These are phyloP conservation scores for Bombus confusus DNA, from an alignment of 1,140 invertebrate species.

Conservation along the genomic window DNA sequence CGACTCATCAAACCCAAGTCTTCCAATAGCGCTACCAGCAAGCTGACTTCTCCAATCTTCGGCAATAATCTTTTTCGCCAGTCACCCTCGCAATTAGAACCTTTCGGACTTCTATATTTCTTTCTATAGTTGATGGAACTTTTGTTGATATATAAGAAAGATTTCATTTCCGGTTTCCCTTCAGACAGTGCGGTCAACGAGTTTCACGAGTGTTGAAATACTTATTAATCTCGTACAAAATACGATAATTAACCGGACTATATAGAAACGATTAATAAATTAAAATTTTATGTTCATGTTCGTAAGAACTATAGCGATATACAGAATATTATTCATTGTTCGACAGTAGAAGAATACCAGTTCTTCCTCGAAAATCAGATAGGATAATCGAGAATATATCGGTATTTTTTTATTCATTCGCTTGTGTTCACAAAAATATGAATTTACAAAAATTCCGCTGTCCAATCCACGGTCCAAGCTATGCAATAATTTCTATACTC, in stretches of 20 bases:
- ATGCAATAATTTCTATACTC: neutral
- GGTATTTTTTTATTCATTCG: neutral
- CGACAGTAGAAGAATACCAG: neutral
- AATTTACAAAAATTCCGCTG: neutral
- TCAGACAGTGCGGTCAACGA: neutral
- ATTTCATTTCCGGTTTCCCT: neutral
- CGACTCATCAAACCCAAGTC: constrained; percentile 1
- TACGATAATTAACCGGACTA: neutral
- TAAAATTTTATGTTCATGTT: neutral
- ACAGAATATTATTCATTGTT: neutral
- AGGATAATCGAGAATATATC: neutral
- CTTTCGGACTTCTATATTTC: neutral
- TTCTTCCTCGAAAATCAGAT: neutral
- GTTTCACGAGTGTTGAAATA: neutral
- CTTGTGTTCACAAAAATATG: neutral
- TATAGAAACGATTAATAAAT: neutral
- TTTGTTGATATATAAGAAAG: neutral
- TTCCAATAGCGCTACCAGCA: neutral
- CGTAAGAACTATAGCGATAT: too few relatives aligned
- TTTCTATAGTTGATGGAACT: too few relatives aligned
- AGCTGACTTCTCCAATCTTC: neutral
- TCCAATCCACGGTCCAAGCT: too few relatives aligned
- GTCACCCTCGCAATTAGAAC: neutral
- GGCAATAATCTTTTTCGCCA: neutral
- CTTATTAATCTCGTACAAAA: too few relatives aligned